phyloP scores from a whole-genome alignment of 37 sponge, comb jelly and placozoan species.

The Cliona cf. orientalis region DNA sequence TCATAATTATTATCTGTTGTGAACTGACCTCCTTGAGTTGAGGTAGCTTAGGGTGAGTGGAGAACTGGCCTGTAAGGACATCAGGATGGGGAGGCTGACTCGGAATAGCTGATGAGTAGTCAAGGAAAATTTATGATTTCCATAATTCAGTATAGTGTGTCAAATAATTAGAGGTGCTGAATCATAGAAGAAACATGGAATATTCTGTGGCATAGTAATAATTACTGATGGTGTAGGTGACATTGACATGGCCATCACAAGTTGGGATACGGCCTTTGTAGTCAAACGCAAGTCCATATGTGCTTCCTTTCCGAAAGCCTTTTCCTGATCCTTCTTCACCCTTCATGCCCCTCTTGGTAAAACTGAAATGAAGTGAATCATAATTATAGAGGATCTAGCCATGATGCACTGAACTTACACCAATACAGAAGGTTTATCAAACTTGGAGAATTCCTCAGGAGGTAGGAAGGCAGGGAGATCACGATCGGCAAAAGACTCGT shows the following conservation, averaged over 20 bases:
- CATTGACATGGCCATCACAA: too few relatives aligned
- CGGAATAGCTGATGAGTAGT: conserved; percentile 39
- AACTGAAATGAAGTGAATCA: too few relatives aligned
- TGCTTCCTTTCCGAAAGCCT: too few relatives aligned
- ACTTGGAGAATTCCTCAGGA: conserved; percentile 50
- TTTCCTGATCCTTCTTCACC: too few relatives aligned
- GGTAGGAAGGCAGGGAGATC: conserved; percentile 69
- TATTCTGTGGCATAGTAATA: too few relatives aligned
- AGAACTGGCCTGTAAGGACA: background rate
- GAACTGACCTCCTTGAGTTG: conserved; percentile 4
- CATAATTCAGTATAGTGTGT: background rate
- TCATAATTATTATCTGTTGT: too few relatives aligned
- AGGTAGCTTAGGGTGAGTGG: conserved; percentile 34
- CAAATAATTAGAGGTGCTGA: background rate
- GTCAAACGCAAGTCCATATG: conserved; percentile 15
- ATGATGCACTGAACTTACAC: conserved; percentile 55
- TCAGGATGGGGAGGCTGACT: conserved; percentile 39
- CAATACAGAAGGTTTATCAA: conserved; percentile 53
- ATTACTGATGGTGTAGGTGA: too few relatives aligned
- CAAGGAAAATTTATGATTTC: background rate
- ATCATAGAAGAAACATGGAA: too few relatives aligned
- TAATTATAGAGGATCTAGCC: too few relatives aligned
- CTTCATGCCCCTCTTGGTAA: too few relatives aligned
- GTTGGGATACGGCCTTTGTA: conserved; percentile 49
- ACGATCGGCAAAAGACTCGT: conserved; percentile 3